Conservation (phyloP, 2,888 invertebrate genomes). For the Oithona nana region DNA sequence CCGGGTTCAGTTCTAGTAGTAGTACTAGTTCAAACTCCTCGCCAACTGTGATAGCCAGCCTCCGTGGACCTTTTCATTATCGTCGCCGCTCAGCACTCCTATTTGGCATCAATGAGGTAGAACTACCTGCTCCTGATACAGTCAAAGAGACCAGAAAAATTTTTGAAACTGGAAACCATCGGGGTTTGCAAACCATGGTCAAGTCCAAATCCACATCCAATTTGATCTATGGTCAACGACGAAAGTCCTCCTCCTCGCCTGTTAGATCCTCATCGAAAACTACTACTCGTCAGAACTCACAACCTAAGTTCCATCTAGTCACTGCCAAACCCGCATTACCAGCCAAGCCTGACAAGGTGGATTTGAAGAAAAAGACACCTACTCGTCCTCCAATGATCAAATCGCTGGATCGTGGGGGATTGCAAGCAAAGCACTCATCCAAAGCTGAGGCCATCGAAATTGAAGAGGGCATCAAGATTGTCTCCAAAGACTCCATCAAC, state of each 20-base stretch:
- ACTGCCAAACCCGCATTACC: not conserved
- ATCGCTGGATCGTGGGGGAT: not conserved
- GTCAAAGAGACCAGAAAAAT: slow-evolving; percentile 66
- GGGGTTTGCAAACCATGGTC: not conserved
- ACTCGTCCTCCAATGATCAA: not conserved
- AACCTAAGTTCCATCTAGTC: not conserved
- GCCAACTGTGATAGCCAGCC: not conserved
- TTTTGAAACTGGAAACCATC: slow-evolving; percentile 43
- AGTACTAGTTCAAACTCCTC: not conserved
- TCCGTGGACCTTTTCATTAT: not conserved
- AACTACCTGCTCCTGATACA: slow-evolving; percentile 69
- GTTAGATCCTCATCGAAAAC: not conserved
- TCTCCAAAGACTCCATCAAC: slow-evolving; percentile 42
- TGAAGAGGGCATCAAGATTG: slow-evolving; percentile 26
- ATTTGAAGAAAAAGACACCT: not conserved
- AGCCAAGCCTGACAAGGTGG: not conserved
- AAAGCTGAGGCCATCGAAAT: not conserved
- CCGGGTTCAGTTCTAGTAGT: too few species aligned
- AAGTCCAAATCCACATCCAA: slow-evolving; percentile 10
- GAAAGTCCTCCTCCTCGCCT: not conserved
- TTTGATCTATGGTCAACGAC: too few species aligned
- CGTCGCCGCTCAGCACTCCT: not conserved
- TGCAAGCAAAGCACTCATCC: not conserved
- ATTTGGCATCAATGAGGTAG: slow-evolving; percentile 30
- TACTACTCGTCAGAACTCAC: not conserved